Percentiles rank a stretch among this genome's conserved stretches.
Conservation (phyloP, 53 echinoderm and acorn worm genomes). For the Antedon mediterranea region DNA sequence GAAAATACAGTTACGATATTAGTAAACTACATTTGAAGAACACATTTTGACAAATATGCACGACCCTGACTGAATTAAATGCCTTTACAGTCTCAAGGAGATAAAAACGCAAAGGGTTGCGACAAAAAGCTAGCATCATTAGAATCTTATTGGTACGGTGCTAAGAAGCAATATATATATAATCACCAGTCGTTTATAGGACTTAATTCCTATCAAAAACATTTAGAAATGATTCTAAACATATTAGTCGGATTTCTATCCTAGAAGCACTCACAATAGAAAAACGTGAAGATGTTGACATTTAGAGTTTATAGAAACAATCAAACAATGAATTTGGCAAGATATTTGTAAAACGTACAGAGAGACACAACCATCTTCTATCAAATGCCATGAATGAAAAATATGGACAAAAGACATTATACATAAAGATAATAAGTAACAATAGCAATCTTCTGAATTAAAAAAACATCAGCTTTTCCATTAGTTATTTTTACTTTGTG, state of each 20-base stretch:
- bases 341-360: neutral
- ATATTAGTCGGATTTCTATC: neutral
- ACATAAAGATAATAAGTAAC: neutral
- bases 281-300: neutral
- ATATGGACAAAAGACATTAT: neutral
- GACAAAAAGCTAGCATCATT: neutral
- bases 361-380: neutral
- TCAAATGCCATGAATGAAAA: neutral
- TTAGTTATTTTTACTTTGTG: no score
- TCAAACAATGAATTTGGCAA: neutral
- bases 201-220: conserved; percentile 1
- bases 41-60: neutral
- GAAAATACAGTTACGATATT: neutral
- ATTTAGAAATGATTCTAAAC: neutral
- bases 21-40: neutral
- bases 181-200: neutral
- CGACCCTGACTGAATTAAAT: neutral
- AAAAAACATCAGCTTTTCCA: neutral
- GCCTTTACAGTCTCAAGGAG: neutral
- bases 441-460: neutral
- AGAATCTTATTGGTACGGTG: neutral
- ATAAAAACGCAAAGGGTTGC: neutral
- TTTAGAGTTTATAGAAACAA: neutral
- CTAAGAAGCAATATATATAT: neutral
- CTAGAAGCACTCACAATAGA: neutral